Conservation (phyloP, 2,113 vertebrate species). For the Hyaena hyaena region DNA sequence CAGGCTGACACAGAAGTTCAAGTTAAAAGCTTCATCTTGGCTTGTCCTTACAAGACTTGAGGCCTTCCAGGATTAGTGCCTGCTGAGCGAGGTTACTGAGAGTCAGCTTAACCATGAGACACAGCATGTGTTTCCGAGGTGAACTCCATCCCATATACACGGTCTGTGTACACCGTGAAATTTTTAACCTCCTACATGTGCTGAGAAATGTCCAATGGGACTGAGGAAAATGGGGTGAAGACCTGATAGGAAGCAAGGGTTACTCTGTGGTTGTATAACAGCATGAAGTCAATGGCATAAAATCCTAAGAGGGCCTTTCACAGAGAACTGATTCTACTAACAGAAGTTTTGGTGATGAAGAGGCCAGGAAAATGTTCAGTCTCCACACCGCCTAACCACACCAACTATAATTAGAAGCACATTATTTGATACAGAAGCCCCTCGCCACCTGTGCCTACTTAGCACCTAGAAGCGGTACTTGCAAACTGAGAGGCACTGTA, state of each 20-base stretch:
- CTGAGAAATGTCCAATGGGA: background rate
- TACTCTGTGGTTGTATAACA: no score
- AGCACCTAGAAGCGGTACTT: no score
- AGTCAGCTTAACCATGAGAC: background rate
- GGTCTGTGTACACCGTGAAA: background rate
- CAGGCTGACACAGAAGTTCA: background rate
- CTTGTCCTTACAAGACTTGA: background rate
- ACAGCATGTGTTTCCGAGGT: background rate
- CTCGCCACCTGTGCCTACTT: rapidly evolving
- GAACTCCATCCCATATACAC: no score
- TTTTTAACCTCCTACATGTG: background rate
- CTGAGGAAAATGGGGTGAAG: background rate
- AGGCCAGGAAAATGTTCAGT: background rate
- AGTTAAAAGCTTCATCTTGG: no score
- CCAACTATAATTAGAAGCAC: background rate
- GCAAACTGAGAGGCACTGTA: rapidly evolving
- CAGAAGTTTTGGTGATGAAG: rapidly evolving
- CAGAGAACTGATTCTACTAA: rapidly evolving
- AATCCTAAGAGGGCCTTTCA: background rate
- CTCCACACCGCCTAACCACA: background rate
- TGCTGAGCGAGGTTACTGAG: no score
- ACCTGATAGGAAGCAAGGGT: background rate
- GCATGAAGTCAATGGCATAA: background rate
- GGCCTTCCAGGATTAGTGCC: rapidly evolving
- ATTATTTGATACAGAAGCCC: rapidly evolving